Percentiles rank a stretch among this genome's conserved stretches.
Evolutionary conservation across 1,140 invertebrate species (phyloP).

Genomic region (Drosophila triauraria): DNA sequence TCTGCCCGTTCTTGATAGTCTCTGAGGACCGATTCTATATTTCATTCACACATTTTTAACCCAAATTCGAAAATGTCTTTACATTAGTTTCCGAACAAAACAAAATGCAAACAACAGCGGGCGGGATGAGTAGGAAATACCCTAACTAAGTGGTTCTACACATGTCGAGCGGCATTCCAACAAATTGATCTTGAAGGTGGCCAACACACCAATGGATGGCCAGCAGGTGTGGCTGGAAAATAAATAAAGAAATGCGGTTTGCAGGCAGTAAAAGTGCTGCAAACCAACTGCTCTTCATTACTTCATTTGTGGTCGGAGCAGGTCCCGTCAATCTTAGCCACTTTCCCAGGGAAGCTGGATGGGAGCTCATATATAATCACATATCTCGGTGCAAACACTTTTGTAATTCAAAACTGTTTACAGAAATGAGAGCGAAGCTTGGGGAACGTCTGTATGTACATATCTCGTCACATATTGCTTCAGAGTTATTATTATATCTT

Average conservation of each 20-base stretch:
- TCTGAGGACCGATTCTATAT: slow-evolving; percentile 43
- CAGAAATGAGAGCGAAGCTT: slow-evolving; percentile 31
- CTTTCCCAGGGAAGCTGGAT: slow-evolving; percentile 13
- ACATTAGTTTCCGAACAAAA: slow-evolving; percentile 45
- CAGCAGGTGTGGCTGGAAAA: slow-evolving; percentile 38
- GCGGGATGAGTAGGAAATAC: slow-evolving; percentile 9
- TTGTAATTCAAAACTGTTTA: slow-evolving; percentile 55
- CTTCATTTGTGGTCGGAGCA: slow-evolving; percentile 12
- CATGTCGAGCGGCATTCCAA: slow-evolving; percentile 39
- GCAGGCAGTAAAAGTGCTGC: slow-evolving; percentile 35
- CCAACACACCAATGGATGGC: slow-evolving; percentile 36
- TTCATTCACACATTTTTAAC: slow-evolving; percentile 73
- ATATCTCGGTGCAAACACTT: slow-evolving; percentile 39
- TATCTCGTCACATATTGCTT: slow-evolving; percentile 53
- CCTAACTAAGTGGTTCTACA: slow-evolving; percentile 48
- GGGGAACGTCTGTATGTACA: slow-evolving; percentile 21
- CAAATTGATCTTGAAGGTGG: slow-evolving; percentile 60
- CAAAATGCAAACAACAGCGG: slow-evolving; percentile 26
- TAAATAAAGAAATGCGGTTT: slow-evolving; percentile 4
- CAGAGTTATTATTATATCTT: slow-evolving; percentile 43
- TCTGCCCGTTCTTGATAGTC: slow-evolving; percentile 14
- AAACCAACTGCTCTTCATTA: slow-evolving; percentile 4
- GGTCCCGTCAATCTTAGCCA: slow-evolving; percentile 6
- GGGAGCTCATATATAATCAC: slow-evolving; percentile 31
- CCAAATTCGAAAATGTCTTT: slow-evolving; percentile 66